Base-by-base conservation (phyloP, 2,797 vertebrate genomes). In the Chelon labrosus region DNA sequence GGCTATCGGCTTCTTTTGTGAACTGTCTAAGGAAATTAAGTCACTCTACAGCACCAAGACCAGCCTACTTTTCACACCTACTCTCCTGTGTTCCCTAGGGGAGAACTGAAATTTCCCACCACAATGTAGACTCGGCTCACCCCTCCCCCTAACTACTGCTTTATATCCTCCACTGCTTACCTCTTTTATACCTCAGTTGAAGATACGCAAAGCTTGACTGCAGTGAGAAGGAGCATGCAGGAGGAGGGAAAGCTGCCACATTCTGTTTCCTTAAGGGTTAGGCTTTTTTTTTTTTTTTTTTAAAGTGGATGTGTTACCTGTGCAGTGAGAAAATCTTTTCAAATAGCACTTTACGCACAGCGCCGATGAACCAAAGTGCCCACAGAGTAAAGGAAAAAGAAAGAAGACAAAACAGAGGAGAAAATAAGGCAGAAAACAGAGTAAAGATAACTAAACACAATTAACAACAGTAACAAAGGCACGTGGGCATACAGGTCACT, bases 21-120 rank as follows among this genome's bases (percentile, higher is more conserved):
- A 86, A 66, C 77, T 69, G 85, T 84, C 81, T 72, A 52, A 83
- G 61, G 73, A 83, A 80, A 83, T 89, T 77, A 57, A 74, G 83
- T 84, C 86, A 73, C 61, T 77, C 70, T 59, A 49, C 51, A 53
- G 72, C 50, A 59, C 68, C 55, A 58, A 75, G 80, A 80, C 72
- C 87, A 77, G 84, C 90, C 88, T 86, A 70, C 89, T 88, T 91
- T 90, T 89, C 90, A 92, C 90, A 88, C 90, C 76, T 74, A 68
- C 53, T 76, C 76, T 85, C 72, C 53, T 69, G 60, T 66, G 75
- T 62, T 89, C 84, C 85, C 82, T 58, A 42, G 70, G 83, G 86
- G 75, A 66, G 65, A 67, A 70, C 72, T 72, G 78, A 89, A 87
- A 85, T 82, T 49, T 85, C 85, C 62, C 74, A 85, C 82, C 25